These are phyloP conservation scores for Neodontobutis hainanensis DNA, from an alignment of 2,113 vertebrate species.

Conservation along the genomic window DNA sequence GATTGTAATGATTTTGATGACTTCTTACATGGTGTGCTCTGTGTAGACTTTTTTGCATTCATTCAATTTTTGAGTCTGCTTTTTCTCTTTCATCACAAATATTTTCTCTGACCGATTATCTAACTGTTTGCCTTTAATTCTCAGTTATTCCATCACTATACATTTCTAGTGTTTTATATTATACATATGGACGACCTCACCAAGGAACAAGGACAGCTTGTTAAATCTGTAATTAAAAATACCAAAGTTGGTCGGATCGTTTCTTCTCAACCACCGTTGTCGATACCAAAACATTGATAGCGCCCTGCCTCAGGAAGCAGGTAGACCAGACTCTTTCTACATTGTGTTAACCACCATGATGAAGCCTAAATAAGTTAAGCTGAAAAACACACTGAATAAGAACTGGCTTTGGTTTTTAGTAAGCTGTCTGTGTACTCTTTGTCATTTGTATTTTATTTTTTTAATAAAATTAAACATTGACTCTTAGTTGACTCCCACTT, in stretches of 20 bases:
- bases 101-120: conserved; percentile 44
- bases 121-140: conserved; percentile 60
- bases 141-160: conserved; percentile 27
- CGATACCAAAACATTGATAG: conserved; percentile 43
- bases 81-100: conserved; percentile 13
- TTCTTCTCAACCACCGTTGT: conserved; percentile 11
- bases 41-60: conserved; percentile 20
- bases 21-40: conserved; percentile 19
- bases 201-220: conserved; percentile 37
- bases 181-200: conserved; percentile 56
- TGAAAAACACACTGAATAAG: conserved; percentile 54
- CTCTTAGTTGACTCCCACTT: conserved; percentile 30
- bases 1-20: conserved; percentile 38
- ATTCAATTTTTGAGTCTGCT: conserved; percentile 15
- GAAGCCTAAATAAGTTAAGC: conserved; percentile 57
- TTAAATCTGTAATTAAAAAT: too few relatives aligned
- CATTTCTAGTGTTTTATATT: conserved; percentile 39
- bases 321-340: conserved; percentile 23
- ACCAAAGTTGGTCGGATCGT: background rate
- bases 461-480: conserved; percentile 79
- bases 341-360: conserved; percentile 45
- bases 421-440: conserved; percentile 71
- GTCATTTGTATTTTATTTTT: conserved; percentile 85
- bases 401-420: conserved; percentile 54
- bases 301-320: conserved; percentile 29